Evolutionary conservation across 2,888 invertebrate species (phyloP), one percentile per base, ranked within the genome.

Genomic region (Pseudococcus jackbeardsleyi): DNA sequence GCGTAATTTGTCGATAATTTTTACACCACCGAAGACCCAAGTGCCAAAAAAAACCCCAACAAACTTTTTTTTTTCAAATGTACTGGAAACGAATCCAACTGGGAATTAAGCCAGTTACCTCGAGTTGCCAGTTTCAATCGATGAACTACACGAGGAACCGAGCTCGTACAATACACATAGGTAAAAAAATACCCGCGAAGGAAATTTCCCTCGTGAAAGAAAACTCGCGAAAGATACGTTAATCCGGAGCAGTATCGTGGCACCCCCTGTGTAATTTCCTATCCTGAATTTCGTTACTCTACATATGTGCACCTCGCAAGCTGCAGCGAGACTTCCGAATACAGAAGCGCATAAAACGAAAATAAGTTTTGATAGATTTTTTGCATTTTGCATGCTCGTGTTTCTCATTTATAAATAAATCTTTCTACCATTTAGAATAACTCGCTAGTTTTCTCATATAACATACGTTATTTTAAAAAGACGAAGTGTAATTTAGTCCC

Each of bases 351-450:
- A 26, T 68, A 68, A 68, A 68, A 68, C 11, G 22, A 26, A 26
- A 68, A 26, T 68, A 68, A 26, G 68, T 68, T 68, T 68, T 68
- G 68, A 68, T 68, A 68, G 68, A 68, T 68, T 68, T 68, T 68
- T 68, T 68, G 26, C 68, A 68, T 68, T 26, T 68, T 68, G 64
- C 64, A 64, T 19, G 64, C 22, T n/a, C 15, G 64, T 19, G 64
- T 64, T 64, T 19, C 64, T 26, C 68, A 11, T 68, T 68, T 26
- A 68, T 68, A 68, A 68, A 68, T 15, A 68, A 68, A 68, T 68
- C 68, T 42, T 68, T 68, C 68, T 9, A 7, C 68, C 19, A 68
- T 68, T 26, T 68, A 68, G n/a, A 68, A 68, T 68, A 68, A 68
- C 68, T 68, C 68, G n/a, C n/a, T 22, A 68, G 68, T 26, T 68